Conservation (phyloP, 2,113 vertebrate genomes). For the Centropristis striata region DNA sequence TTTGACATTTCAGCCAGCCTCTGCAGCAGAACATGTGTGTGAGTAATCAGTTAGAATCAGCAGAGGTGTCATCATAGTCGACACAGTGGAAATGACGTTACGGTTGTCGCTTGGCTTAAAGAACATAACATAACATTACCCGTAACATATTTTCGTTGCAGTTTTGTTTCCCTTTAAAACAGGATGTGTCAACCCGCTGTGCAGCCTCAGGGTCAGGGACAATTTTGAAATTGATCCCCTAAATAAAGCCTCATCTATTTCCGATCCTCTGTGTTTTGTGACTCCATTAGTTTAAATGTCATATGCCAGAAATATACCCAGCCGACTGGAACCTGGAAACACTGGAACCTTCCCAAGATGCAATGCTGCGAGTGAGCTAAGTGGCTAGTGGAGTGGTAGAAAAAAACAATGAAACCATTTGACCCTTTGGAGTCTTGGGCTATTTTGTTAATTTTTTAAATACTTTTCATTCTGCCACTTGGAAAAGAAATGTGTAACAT, state of each 20-base stretch:
- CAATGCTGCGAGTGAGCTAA: neutral
- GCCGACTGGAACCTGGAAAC: neutral
- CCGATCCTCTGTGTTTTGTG: neutral
- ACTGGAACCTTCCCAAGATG: neutral
- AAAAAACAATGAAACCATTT: neutral
- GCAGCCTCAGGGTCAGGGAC: neutral
- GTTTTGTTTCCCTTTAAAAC: too few species aligned
- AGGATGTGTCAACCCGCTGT: neutral
- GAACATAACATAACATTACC: neutral
- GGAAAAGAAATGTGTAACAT: too few species aligned
- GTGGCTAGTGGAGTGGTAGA: neutral
- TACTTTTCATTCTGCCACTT: too few species aligned
- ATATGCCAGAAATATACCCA: neutral
- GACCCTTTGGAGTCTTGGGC: too few species aligned
- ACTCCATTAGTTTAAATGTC: neutral
- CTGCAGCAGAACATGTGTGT: neutral
- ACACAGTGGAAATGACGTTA: neutral
- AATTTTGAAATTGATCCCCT: slow-evolving; percentile 4
- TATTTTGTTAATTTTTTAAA: too few species aligned
- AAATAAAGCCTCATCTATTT: neutral
- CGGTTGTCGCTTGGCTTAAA: neutral
- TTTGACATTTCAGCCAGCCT: slow-evolving; percentile 3
- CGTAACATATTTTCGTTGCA: neutral
- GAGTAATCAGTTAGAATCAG: neutral
- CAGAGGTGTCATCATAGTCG: neutral